Conservation (phyloP, 2,888 invertebrate genomes). For the Rotaria socialis region DNA sequence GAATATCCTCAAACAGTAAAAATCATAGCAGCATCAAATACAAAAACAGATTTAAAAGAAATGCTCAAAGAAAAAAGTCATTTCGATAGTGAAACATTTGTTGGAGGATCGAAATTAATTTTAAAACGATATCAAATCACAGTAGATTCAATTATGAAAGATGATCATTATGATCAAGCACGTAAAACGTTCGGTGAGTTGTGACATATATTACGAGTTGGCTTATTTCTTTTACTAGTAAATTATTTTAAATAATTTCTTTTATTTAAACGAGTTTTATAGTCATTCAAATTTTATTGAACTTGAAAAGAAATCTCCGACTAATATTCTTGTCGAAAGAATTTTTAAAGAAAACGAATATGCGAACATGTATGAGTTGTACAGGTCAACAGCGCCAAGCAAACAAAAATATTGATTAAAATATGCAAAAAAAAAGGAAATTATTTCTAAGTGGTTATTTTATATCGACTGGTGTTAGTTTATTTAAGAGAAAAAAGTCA, state of each 20-base stretch:
- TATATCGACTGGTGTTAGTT: background rate
- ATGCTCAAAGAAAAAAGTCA: background rate
- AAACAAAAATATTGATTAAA: background rate
- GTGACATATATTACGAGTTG: background rate
- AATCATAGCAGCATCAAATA: background rate
- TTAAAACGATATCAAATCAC: background rate
- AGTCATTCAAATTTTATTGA: constrained; percentile 31
- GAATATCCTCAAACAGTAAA: background rate
- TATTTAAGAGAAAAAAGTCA: background rate
- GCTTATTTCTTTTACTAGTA: background rate
- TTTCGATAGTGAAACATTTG: constrained; percentile 1
- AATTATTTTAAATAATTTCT: background rate
- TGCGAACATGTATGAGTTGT: constrained; percentile 27
- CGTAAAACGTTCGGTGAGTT: background rate
- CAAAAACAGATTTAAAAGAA: constrained; percentile 31
- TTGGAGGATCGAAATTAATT: background rate
- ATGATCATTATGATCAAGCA: constrained; percentile 10
- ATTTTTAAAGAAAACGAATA: background rate
- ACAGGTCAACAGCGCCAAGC: background rate
- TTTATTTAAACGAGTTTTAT: constrained; percentile 20
- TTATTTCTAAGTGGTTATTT: background rate
- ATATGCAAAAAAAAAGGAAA: background rate
- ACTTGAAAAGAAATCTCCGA: background rate
- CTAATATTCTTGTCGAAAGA: background rate
- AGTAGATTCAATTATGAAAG: background rate